A percentile compares a stretch with the other conserved stretches of the same genome.
These are phyloP conservation scores for Phylloscopus trochiloides DNA, from an alignment of 2,113 vertebrate genomes.

Conservation along the genomic window DNA sequence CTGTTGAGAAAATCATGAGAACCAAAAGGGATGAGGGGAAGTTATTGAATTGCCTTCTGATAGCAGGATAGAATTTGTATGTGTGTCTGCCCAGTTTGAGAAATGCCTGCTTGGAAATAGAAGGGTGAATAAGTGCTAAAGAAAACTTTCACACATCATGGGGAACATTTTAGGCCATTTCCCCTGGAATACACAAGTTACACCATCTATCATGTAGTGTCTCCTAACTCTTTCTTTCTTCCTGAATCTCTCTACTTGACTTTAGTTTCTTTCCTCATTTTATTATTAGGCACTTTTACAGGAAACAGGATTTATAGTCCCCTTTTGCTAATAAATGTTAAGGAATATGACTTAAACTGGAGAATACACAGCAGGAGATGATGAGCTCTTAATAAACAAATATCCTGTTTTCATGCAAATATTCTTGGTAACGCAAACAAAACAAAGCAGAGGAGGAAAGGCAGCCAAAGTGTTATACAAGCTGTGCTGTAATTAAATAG, in stretches of 20 bases:
- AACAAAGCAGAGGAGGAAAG: conserved; percentile 45
- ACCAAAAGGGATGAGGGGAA: accelerated
- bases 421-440: conserved; percentile 65
- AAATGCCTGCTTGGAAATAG: not conserved
- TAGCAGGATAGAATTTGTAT: not conserved
- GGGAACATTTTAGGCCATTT: not conserved
- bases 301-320: conserved; percentile 39
- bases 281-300: conserved; percentile 1
- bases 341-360: conserved; percentile 46
- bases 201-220: not conserved
- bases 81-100: not conserved
- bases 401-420: conserved; percentile 66
- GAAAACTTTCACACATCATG: not conserved
- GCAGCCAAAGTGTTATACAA: conserved; percentile 64
- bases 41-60: not conserved
- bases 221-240: not conserved
- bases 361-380: conserved; percentile 52
- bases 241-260: not conserved
- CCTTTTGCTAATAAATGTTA: conserved; percentile 47
- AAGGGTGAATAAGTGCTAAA: not conserved
- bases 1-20: not conserved
- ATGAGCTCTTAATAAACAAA: conserved; percentile 64
- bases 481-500: conserved; percentile 35
- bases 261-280: not conserved
- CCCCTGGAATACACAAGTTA: not conserved